Conservation (phyloP, 2,113 vertebrate genomes). For the Micromys minutus region DNA sequence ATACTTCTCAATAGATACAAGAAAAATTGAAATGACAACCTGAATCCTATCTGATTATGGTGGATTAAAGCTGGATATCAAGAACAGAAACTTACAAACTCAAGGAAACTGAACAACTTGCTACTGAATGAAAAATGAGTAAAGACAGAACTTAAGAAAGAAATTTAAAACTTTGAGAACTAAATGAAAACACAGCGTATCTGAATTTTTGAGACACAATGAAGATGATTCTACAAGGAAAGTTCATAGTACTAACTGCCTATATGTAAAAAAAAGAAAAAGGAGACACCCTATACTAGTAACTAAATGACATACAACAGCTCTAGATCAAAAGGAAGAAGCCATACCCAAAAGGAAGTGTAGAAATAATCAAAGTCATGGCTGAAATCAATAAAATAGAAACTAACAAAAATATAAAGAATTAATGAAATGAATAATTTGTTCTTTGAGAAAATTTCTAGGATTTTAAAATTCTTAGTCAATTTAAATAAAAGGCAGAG, state of each 20-base stretch:
- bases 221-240: not conserved
- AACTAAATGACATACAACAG: not conserved
- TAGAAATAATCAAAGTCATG: not conserved
- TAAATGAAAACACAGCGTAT: not conserved
- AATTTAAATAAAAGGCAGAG: not conserved
- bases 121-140: not conserved
- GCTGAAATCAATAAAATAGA: not conserved
- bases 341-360: not conserved
- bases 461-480: not conserved
- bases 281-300: not conserved
- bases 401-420: not conserved
- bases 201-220: not conserved
- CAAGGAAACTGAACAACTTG: not conserved
- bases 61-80: not conserved
- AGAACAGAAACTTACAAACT: not conserved
- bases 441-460: not conserved
- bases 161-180: not conserved
- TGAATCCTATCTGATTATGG: not conserved
- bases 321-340: not conserved
- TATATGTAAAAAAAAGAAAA: not conserved
- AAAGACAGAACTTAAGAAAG: not conserved
- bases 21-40: not conserved
- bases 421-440: not conserved
- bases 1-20: not conserved
- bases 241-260: not conserved